phyloP scores from a whole-genome alignment of 1,140 invertebrate genomes.

The Drosophila repletoides region DNA sequence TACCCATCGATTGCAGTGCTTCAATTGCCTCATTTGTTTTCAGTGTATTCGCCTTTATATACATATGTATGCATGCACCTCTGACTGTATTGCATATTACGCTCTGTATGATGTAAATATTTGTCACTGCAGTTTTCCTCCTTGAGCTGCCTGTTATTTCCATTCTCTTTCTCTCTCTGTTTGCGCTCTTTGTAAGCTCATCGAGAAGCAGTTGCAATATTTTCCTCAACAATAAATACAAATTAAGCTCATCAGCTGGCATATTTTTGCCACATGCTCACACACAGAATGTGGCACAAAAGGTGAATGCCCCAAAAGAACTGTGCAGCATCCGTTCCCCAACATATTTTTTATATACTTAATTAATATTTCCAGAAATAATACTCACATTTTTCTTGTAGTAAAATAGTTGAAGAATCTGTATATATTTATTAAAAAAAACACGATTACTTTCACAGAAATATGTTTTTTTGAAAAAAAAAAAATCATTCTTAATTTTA shows the following conservation, averaged over 20 bases:
- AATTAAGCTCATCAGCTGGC: constrained; percentile 39
- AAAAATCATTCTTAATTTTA: too few species aligned
- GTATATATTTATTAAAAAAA: too few species aligned
- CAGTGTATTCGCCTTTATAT: neutral
- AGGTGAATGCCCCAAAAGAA: too few species aligned
- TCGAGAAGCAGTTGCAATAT: constrained; percentile 23
- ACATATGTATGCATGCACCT: neutral
- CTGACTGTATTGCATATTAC: constrained; percentile 47
- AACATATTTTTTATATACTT: too few species aligned
- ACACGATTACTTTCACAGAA: too few species aligned
- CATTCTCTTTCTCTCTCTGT: neutral
- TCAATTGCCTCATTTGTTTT: constrained; percentile 18
- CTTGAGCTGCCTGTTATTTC: neutral
- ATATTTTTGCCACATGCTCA: constrained; percentile 32
- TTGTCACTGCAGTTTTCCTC: constrained; percentile 35
- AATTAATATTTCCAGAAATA: too few species aligned
- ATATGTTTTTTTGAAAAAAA: too few species aligned
- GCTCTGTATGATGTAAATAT: constrained; percentile 58
- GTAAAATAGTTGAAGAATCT: too few species aligned
- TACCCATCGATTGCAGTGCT: constrained; percentile 49
- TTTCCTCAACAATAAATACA: constrained; percentile 16
- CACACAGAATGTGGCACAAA: constrained; percentile 25
- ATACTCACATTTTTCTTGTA: too few species aligned
- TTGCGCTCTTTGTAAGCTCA: constrained; percentile 10
- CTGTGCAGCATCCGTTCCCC: too few species aligned